Evolutionary conservation across 37 sponge, comb jelly and placozoan genomes (phyloP).

Genomic region (Chondrilla cf. caribensis): DNA sequence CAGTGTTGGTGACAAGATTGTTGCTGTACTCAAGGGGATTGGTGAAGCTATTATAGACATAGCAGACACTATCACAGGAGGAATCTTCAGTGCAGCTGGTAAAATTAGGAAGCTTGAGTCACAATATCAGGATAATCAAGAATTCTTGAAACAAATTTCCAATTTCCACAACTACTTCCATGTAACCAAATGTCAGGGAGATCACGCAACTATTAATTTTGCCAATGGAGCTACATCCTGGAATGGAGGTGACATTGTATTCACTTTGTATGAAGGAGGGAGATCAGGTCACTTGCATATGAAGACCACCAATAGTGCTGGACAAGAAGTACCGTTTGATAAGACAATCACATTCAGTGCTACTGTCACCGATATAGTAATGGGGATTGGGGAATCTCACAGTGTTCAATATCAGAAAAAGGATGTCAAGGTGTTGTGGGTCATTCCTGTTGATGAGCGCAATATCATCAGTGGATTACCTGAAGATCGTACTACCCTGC

Average conservation of each 20-base stretch:
- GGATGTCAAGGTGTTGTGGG: too few species aligned
- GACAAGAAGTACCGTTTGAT: background rate
- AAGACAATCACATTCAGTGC: background rate
- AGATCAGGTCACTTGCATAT: background rate
- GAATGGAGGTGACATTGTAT: constrained; percentile 37
- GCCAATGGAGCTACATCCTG: constrained; percentile 21
- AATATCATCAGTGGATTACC: background rate
- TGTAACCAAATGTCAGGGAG: background rate
- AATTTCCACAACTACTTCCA: constrained; percentile 26
- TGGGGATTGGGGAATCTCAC: background rate
- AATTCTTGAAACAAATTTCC: constrained; percentile 7
- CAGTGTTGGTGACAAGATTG: constrained; percentile 14
- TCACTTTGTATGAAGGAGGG: constrained; percentile 11
- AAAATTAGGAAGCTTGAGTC: constrained; percentile 10
- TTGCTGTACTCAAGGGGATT: constrained; percentile 17
- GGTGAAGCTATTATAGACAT: constrained; percentile 1
- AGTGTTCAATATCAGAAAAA: background rate
- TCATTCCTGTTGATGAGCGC: background rate
- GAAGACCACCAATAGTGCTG: background rate
- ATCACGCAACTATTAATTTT: constrained; percentile 17
- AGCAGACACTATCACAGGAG: constrained; percentile 1
- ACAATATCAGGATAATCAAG: constrained; percentile 8
- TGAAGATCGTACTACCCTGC: background rate
- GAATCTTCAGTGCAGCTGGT: background rate
- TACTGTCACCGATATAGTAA: constrained; percentile 1